Evolutionary conservation across 2,797 vertebrate species (phyloP), one percentile per base, ranked within the genome.

Genomic region (Peromyscus attwateri): DNA sequence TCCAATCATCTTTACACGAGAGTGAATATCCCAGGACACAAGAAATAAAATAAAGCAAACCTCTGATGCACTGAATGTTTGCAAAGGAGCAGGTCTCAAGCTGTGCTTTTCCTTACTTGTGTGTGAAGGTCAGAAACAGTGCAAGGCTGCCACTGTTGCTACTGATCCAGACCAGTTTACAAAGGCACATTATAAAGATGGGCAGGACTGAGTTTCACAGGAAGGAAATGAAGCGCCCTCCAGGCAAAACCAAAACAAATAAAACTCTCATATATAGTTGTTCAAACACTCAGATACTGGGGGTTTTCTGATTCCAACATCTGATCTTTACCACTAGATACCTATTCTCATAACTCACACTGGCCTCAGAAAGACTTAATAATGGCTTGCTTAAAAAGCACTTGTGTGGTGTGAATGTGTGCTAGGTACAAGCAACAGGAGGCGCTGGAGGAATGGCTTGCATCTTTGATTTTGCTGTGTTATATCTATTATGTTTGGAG

Each of bases 121-220:
- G 1, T 0, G 29, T 6, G 46, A 70, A 25, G 46, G 12, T 49
- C 43, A n/a, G 64, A 52, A 70, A 7, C 64, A n/a, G 3, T 52
- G 21, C 34, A 25, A 4, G 0, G 25, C 6, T 6, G 17, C 16
- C 2, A 3, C 34, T 19, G 0, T 9, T 34, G 10, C 23, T 49
- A 7, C 62, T 80, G 60, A 12, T 40, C 7, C 76, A 29, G 17
- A 10, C 34, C 3, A 25, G 6, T 43, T 75, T 29, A n/a, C 75
- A 55, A 40, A 13, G 16, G 52, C 5, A 79, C 64, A 49, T 70
- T 70, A 76, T 64, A 95, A 49, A 94, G 79, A 49, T 34, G n/a
- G 31, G 21, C 31, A 87, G 80, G 31, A n/a, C 68, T 34, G 84
- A 95, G 79, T 62, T 76, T 82, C 34, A 66, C 73, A 83, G 29